These are phyloP conservation scores for Toxonevra muliebris DNA, from an alignment of 2,888 invertebrate species.

Conservation along the genomic window DNA sequence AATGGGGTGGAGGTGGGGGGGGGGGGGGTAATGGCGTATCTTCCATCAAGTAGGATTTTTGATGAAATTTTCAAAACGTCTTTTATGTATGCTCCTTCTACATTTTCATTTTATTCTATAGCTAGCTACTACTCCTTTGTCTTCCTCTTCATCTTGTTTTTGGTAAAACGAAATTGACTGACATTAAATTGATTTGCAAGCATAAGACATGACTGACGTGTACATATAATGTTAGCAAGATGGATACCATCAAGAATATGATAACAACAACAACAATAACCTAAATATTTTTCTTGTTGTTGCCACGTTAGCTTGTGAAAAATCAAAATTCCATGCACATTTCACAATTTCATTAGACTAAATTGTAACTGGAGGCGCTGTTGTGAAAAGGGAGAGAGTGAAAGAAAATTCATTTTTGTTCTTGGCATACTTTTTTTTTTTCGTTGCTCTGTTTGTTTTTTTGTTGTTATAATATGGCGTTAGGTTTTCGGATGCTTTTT, in stretches of 20 bases:
- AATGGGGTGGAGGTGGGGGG: conserved; percentile 17
- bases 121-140: too few relatives aligned
- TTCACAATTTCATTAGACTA: conserved; percentile 60
- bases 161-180: conserved; percentile 56
- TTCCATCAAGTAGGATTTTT: conserved; percentile 45
- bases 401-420: conserved; percentile 44
- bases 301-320: conserved; percentile 27
- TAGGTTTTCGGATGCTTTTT: background rate
- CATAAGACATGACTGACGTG: conserved; percentile 58
- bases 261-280: conserved; percentile 8
- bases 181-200: conserved; percentile 63
- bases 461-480: background rate
- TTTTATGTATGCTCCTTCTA: too few relatives aligned
- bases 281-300: conserved; percentile 36
- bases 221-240: conserved; percentile 12
- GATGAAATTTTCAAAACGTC: conserved; percentile 61
- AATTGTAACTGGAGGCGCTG: conserved; percentile 40
- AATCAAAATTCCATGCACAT: conserved; percentile 63
- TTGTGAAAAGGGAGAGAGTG: conserved; percentile 3
- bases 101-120: too few relatives aligned
- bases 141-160: conserved; percentile 13
- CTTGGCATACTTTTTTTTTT: conserved; percentile 16
- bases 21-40: conserved; percentile 16
- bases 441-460: background rate
- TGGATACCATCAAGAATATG: conserved; percentile 17